Evolutionary conservation across 30 jellyfish, hydroid and myxozoan species (phyloP), one percentile per base, ranked within the genome.

Genomic region (Chrysaora quinquecirrha): DNA sequence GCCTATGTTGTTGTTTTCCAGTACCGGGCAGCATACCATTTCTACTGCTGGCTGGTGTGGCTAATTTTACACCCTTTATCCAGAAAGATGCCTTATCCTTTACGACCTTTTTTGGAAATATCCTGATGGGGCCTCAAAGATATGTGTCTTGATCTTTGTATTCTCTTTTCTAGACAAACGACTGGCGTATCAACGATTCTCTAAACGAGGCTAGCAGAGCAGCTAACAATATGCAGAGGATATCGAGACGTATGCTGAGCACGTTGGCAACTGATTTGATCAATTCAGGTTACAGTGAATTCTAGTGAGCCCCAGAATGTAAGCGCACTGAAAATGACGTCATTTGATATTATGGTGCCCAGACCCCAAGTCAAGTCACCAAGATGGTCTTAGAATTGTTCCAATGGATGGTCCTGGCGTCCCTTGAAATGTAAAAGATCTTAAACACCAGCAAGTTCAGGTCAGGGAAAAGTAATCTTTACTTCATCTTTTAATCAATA

Each of bases 141-240:
- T n/a, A n/a, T n/a, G n/a, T 20, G 33, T 33, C 29, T 29, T 33
- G 38, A 50, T 18, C 82, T 20, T 33, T 31, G 0, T 38, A 27
- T 10, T 71, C 1, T 38, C 25, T 4, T 27, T 32, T 71, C 25
- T 70, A 84, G 94, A 47, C 27, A 31, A 68, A 84, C 22, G 94
- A 73, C 31, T 84, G 87, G 87, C 70, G 87, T 23, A 48, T 84
- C 63, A 74, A 84, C 52, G 87, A 84, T 10, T 73, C 94, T 67
- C 65, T 84, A 43, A 64, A 84, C 82, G 94, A 84, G 48, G 94
- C 94, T 16, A 68, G 65, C 38, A 72, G 27, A 29, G 87, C 94
- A 9, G 94, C 94, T n/a, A 62, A 58, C 49, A 64, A 48, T 30
- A 84, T 84, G 94, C 87, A 84, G 61, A 27, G 71, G 23, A 71